Evolutionary conservation across 64 coral and sea anemone species (phyloP), one percentile per base, ranked within the genome.

Genomic region (Pocillopora damicornis): DNA sequence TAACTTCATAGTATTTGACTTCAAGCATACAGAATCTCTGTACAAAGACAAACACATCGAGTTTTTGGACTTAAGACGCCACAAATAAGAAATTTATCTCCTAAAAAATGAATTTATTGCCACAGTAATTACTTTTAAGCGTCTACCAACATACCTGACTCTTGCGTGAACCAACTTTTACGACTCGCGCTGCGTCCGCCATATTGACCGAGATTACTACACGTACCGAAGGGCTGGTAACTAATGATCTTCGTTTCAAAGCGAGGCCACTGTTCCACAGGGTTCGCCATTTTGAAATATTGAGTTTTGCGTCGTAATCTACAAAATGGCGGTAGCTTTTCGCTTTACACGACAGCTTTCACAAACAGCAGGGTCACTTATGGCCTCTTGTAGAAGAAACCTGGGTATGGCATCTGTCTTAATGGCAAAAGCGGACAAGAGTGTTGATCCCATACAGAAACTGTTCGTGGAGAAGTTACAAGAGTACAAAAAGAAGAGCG

Each of bases 151-250:
- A 34, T 75, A 98, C 96, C 93, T 94, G 87, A 79, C 96, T 98
- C 75, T 98, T 90, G 7, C 96, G 89, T n/a, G 96, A 94, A 34
- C 96, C 96, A 57, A 98, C 87, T 81, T 89, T 91, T 10, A 98
- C 83, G n/a, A 80, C 71, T 0, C 75, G 35, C 35, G 15, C 26
- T 30, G 18, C 5, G 58, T 63, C 75, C 37, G 78, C 37, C 81
- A 68, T 90, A 59, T 73, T 66, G 74, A 80, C 23, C 51, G 15
- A 65, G 30, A 65, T 73, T 4, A 11, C 13, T 16, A 23, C 72
- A 77, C n/a, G 71, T 17, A 16, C 17, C 18, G 88, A 68, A 26
- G 42, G 87, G 35, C 17, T 90, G 66, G 72, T 35, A 37, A 58
- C 65, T 36, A 67, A 13, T 59, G 13, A 35, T 58, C 61, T 74